Evolutionary conservation across 2,113 vertebrate genomes (phyloP).

Genomic region (Circaetus gallicus): DNA sequence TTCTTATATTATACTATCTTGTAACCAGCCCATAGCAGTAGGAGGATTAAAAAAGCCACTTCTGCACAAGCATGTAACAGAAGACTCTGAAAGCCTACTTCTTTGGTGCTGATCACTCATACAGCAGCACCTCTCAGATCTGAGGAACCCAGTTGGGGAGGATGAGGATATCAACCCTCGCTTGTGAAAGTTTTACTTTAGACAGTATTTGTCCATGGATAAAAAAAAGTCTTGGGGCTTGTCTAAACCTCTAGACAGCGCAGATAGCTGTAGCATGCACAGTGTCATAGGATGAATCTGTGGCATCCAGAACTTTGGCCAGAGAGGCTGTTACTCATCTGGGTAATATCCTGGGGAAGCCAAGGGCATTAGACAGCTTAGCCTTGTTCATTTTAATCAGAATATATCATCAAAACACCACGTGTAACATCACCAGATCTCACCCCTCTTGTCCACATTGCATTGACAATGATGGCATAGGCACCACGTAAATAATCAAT

Average conservation of each 20-base stretch:
- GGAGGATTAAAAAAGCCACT: not conserved
- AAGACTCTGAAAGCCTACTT: not conserved
- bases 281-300: not conserved
- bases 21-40: not conserved
- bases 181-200: not conserved
- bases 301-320: not conserved
- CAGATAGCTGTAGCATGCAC: not conserved
- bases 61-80: not conserved
- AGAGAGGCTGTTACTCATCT: not conserved
- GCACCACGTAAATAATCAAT: not conserved
- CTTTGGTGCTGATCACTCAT: not conserved
- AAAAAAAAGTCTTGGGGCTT: no score
- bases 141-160: not conserved
- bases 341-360: not conserved
- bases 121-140: not conserved
- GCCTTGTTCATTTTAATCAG: not conserved
- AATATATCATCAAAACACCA: not conserved
- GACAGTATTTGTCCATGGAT: no score
- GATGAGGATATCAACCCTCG: not conserved
- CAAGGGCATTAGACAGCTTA: not conserved
- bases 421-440: fast-evolving
- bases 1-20: not conserved
- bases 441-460: not conserved
- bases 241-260: not conserved
- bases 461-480: not conserved